Percentiles rank a stretch among this genome's conserved stretches.
Evolutionary conservation across 2,113 vertebrate genomes (phyloP).

Genomic region (Agelaius tricolor): DNA sequence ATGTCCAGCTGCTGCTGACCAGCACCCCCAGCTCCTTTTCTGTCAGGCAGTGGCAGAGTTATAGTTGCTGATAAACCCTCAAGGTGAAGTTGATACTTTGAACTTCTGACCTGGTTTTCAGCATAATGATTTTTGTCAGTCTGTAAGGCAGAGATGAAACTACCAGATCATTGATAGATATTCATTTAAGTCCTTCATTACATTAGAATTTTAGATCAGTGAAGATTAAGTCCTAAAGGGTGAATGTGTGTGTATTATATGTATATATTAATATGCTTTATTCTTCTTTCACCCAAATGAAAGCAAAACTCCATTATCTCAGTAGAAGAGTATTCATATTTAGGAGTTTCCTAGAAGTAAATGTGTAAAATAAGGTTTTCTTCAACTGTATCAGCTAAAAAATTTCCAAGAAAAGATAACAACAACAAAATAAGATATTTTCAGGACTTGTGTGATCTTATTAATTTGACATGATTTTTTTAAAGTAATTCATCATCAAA

Average conservation of each 20-base stretch:
- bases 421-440: not conserved
- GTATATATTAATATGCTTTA: not conserved
- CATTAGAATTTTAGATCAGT: slow-evolving; percentile 14
- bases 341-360: not conserved
- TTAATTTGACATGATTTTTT: not conserved
- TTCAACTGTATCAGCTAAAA: not conserved
- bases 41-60: not conserved
- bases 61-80: not conserved
- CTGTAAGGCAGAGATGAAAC: not conserved
- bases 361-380: not conserved
- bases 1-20: not conserved
- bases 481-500: not conserved
- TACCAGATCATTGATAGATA: not conserved
- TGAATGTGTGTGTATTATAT: not conserved
- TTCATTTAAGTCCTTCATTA: not conserved
- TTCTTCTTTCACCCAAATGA: not conserved
- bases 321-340: not conserved
- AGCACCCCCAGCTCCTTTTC: rapidly evolving
- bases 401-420: not conserved
- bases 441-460: not conserved
- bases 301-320: not conserved
- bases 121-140: slow-evolving; percentile 24
- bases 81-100: slow-evolving; percentile 6
- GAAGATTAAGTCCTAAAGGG: not conserved
- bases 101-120: slow-evolving; percentile 1